Evolutionary conservation across 1,140 invertebrate species (phyloP).

Genomic region (Drosophila nigrodunni): DNA sequence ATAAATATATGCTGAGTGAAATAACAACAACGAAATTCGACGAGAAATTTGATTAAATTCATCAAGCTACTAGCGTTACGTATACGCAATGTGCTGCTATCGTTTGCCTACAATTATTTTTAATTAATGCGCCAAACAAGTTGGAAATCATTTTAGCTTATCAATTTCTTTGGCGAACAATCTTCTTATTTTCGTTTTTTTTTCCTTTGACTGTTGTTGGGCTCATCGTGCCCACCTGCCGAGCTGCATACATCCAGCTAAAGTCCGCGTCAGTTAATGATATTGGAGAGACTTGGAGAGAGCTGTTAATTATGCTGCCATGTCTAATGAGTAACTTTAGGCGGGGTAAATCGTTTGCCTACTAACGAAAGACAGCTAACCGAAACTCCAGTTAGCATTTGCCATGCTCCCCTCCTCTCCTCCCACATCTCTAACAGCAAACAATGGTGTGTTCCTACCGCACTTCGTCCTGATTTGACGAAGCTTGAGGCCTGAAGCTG

Average conservation of each 20-base stretch:
- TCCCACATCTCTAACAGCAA: background rate
- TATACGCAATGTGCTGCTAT: constrained; percentile 59
- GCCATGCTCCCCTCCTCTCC: background rate
- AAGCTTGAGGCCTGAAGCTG: constrained; percentile 34
- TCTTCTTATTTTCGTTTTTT: constrained; percentile 1
- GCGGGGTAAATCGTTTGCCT: constrained; percentile 41
- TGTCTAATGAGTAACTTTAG: constrained; percentile 56
- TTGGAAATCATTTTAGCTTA: constrained; percentile 60
- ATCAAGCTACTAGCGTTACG: constrained; percentile 55
- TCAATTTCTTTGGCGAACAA: constrained; percentile 48
- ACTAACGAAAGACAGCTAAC: constrained; percentile 74
- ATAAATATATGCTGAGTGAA: constrained; percentile 13
- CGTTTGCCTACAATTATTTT: constrained; percentile 62
- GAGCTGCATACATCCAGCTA: constrained; percentile 57
- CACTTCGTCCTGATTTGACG: constrained; percentile 74
- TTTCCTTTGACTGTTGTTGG: too few species aligned
- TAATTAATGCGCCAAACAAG: constrained; percentile 63
- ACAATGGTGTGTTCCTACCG: constrained; percentile 64
- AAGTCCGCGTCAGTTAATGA: constrained; percentile 64
- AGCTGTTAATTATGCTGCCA: constrained; percentile 66
- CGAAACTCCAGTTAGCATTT: constrained; percentile 67
- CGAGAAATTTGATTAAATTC: constrained; percentile 48
- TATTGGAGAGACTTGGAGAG: constrained; percentile 16
- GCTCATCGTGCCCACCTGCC: constrained; percentile 49
- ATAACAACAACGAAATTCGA: constrained; percentile 9